Evolutionary conservation across 2,797 vertebrate species (phyloP).

Genomic region (Hypotaenidia okinawae): DNA sequence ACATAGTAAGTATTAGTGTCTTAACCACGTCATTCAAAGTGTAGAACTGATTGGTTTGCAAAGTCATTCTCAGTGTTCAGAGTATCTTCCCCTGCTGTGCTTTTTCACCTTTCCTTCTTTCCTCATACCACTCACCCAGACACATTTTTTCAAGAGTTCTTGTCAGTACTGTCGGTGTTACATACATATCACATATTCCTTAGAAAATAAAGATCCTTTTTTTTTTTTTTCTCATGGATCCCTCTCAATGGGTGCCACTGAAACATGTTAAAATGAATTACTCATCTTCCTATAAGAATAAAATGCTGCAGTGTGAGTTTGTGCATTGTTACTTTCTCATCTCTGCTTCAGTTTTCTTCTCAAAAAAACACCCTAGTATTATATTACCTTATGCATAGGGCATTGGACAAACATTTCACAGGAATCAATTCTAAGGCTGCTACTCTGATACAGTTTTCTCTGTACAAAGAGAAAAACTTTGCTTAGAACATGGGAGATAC

Average conservation of each 20-base stretch:
- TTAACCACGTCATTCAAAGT: background rate
- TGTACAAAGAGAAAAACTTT: background rate
- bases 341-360: background rate
- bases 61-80: background rate
- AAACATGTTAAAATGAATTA: background rate
- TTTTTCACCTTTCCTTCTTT: background rate
- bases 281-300: background rate
- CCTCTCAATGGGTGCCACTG: background rate
- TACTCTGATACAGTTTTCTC: background rate
- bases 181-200: background rate
- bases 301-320: background rate
- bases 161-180: background rate
- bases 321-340: background rate
- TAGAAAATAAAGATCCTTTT: background rate
- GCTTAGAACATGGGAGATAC: background rate
- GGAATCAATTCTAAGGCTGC: background rate
- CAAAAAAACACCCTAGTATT: background rate
- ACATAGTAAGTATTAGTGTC: background rate
- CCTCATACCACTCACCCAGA: rapidly evolving
- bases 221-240: background rate
- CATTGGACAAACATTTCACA: background rate
- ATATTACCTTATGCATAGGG: background rate
- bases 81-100: background rate
- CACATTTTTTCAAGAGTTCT: background rate
- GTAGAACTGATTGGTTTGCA: background rate